Conservation (phyloP, 92 coral and sea anemone genomes). For the Pocillopora grandis region DNA sequence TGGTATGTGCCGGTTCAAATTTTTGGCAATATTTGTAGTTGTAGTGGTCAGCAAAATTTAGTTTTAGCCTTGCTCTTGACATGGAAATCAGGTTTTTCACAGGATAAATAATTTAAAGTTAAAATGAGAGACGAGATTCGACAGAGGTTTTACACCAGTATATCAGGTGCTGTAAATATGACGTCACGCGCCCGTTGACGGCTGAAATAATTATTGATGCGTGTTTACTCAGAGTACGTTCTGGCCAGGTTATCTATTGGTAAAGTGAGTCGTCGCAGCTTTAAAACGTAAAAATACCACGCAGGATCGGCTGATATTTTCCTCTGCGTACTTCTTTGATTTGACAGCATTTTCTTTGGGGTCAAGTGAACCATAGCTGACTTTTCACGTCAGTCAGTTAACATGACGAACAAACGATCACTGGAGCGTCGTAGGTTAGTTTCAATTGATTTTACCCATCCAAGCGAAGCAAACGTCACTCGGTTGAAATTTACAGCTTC, state of each 20-base stretch:
- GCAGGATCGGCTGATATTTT: not conserved
- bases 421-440: slow-evolving; percentile 25
- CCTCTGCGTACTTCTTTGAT: no score
- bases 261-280: not conserved
- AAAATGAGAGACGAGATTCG: not conserved
- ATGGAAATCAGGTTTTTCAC: no score
- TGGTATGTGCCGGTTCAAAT: no score
- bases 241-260: not conserved
- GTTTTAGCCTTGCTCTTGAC: not conserved
- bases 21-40: no score
- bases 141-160: not conserved
- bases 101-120: not conserved
- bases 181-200: not conserved
- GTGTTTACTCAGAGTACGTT: not conserved
- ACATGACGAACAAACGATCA: not conserved
- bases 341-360: not conserved
- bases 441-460: slow-evolving; percentile 4
- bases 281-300: not conserved
- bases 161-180: not conserved
- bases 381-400: not conserved
- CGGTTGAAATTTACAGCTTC: not conserved
- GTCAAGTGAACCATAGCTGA: not conserved
- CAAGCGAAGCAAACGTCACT: not conserved
- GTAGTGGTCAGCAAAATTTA: no score
- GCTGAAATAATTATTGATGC: not conserved